Conservation (phyloP, 2,113 vertebrate genomes). For the Sorex fumeus region DNA sequence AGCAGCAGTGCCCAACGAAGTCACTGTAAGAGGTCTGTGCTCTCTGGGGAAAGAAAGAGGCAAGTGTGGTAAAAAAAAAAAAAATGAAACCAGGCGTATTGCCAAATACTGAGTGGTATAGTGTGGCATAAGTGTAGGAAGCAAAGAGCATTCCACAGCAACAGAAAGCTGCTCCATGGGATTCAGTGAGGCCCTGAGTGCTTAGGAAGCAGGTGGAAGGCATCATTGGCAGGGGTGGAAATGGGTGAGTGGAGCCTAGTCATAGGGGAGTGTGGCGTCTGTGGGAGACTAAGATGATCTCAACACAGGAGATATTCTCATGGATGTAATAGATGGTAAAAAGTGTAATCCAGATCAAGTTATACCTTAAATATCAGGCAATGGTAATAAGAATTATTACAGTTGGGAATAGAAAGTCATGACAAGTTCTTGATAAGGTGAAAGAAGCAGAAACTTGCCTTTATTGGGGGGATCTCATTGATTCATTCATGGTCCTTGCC, state of each 20-base stretch:
- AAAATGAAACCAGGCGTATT: rapidly evolving
- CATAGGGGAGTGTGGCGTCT: neutral
- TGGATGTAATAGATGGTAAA: neutral
- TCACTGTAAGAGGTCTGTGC: neutral
- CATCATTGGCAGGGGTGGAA: neutral
- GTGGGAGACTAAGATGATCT: neutral
- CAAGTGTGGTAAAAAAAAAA: rapidly evolving
- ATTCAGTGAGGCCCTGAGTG: neutral
- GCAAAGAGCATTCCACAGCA: neutral
- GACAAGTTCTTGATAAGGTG: neutral
- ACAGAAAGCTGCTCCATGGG: neutral
- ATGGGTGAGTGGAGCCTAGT: too few species aligned
- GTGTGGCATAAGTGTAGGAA: too few species aligned
- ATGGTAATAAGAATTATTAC: neutral
- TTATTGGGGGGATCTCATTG: neutral
- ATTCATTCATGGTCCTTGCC: neutral
- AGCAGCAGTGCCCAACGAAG: neutral
- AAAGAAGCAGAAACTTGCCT: neutral
- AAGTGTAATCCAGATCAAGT: neutral
- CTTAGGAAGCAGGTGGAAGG: neutral
- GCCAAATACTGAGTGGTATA: rapidly evolving
- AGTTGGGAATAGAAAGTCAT: neutral
- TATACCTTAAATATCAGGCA: neutral
- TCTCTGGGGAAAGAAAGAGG: neutral
- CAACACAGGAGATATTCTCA: neutral